Base-by-base conservation (phyloP, 2,888 invertebrate genomes). In the Polydrusus cervinus region DNA sequence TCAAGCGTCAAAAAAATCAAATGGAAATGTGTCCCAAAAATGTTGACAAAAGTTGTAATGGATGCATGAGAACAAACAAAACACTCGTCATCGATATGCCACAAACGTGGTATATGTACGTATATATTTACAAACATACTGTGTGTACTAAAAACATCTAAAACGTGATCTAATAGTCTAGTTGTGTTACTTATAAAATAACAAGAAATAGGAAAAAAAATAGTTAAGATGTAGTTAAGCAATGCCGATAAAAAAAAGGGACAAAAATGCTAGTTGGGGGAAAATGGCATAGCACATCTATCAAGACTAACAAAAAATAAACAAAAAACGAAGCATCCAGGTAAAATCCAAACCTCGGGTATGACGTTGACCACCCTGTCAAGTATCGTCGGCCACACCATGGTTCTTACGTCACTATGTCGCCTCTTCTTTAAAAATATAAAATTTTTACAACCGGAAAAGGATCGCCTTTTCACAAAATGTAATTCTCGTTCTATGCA, bases 311-410 rank as follows among this genome's bases (percentile, higher is more conserved):
- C 30, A 43, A 64, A 61, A 38, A 73, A 40, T 49, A 8, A 20
- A 47, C n/a, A 30, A 30, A 66, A 53, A 55, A 30, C 14, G n/a
- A 43, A 45, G 60, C 66, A 47, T 34, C 43, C 45, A 66, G 18
- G 20, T 13, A 13, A 51, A 14, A 20, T 57, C 34, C 77, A 78
- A 78, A 78, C 78, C 78, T 78, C 75, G 3, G 71, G 47, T 20
- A 73, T 66, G 10, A 78, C 75, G 49, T 78, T 78, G 71, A 43
- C 49, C 20, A 73, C 47, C 6, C 66, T 69, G 30, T 75, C 78
- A n/a, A 69, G 49, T 47, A 40, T 51, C 20, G 78, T 75, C 1
- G 78, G 43, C 78, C 78, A 78, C 45, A 78, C 78, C 78, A 78
- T 77, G 20, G 38, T 78, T 74, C 71, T 71, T 49, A 43, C 38